Percentiles rank a stretch among this genome's conserved stretches.
These are phyloP conservation scores for Ditylenchus dipsaci DNA, from an alignment of 1,140 invertebrate species.

Conservation along the genomic window DNA sequence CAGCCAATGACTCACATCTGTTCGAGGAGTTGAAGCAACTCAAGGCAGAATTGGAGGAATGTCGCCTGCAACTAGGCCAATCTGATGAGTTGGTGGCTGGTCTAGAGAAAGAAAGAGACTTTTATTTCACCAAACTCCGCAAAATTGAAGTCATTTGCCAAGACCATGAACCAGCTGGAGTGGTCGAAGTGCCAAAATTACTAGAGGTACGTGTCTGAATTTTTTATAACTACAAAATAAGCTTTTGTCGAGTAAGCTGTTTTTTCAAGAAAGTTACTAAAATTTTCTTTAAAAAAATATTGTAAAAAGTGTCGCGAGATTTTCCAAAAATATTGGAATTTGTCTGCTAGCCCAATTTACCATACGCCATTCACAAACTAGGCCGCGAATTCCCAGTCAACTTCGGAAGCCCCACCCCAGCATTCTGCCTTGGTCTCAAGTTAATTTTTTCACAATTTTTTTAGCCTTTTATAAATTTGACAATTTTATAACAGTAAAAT, in stretches of 20 bases:
- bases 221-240: background rate
- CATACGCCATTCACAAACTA: no score
- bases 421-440: no score
- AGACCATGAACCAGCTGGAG: conserved; percentile 16
- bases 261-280: background rate
- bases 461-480: no score
- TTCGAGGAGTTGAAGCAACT: conserved; percentile 44
- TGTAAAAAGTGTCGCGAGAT: background rate
- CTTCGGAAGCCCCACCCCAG: no score
- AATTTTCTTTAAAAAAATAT: background rate
- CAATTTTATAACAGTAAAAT: no score
- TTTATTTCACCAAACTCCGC: conserved; percentile 95
- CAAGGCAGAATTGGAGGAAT: conserved; percentile 39
- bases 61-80: conserved; percentile 44
- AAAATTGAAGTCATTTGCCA: conserved; percentile 93
- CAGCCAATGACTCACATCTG: conserved; percentile 17
- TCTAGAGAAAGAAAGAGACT: conserved; percentile 77
- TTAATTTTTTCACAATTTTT: no score
- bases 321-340: no score
- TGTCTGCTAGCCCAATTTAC: no score
- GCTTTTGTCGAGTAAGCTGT: background rate
- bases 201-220: background rate
- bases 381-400: no score
- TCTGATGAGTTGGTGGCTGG: conserved; percentile 65
- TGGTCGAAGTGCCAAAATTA: conserved; percentile 3